phyloP scores from a whole-genome alignment of 2,888 invertebrate species.

The Chymomyza amoena region DNA sequence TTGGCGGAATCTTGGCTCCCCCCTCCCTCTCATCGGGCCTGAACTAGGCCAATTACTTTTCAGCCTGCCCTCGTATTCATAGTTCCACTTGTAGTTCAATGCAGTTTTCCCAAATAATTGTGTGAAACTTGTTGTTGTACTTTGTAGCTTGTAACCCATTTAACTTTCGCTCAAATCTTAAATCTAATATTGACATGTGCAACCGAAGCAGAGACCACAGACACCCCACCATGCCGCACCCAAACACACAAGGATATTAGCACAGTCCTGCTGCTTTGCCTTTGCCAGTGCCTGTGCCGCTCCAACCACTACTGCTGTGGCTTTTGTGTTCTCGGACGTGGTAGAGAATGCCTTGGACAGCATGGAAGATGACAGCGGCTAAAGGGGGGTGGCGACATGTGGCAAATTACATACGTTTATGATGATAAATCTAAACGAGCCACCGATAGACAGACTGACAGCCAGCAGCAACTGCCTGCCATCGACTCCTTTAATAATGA shows the following conservation, averaged over 20 bases:
- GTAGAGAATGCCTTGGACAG: neutral
- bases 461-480: constrained; percentile 5
- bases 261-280: neutral
- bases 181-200: constrained; percentile 68
- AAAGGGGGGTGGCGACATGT: constrained; percentile 43
- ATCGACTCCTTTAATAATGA: constrained; percentile 64
- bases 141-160: constrained; percentile 54
- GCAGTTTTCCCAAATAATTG: neutral
- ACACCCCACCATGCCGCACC: too few species aligned
- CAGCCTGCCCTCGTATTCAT: too few species aligned
- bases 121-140: neutral
- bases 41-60: too few species aligned
- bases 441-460: neutral
- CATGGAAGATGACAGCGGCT: neutral
- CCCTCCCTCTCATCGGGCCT: too few species aligned
- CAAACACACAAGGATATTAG: neutral
- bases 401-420: constrained; percentile 57
- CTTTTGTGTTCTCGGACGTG: constrained; percentile 29
- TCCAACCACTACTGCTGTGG: constrained; percentile 25
- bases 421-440: constrained; percentile 34
- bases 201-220: constrained; percentile 21
- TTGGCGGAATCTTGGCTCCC: too few species aligned
- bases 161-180: constrained; percentile 57
- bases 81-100: neutral
- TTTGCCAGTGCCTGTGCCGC: neutral